These are phyloP conservation scores for Pelobates cultripes DNA, from an alignment of 2,797 vertebrate genomes.

Conservation along the genomic window DNA sequence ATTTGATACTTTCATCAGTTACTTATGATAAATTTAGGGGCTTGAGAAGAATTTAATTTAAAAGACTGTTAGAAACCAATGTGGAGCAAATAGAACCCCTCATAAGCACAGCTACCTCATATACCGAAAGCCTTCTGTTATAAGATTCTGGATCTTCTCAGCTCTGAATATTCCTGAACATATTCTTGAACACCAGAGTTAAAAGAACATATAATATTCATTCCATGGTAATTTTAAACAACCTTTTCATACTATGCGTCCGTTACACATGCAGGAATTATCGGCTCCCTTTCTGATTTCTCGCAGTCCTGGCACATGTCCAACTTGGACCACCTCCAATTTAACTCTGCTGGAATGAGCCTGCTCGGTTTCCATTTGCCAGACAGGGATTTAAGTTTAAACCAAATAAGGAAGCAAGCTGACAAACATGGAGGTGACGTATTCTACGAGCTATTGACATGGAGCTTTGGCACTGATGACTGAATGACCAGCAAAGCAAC, in stretches of 20 bases:
- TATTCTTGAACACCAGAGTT: neutral
- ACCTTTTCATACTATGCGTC: slow-evolving; percentile 13
- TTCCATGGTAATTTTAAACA: slow-evolving; percentile 17
- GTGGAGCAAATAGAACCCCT: too few species aligned
- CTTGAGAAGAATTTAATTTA: too few species aligned
- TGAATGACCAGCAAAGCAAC: slow-evolving; percentile 57
- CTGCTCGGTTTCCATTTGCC: slow-evolving; percentile 67
- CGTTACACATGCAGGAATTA: slow-evolving; percentile 28
- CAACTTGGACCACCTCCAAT: slow-evolving; percentile 70
- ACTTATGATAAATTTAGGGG: too few species aligned
- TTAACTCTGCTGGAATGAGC: slow-evolving; percentile 75
- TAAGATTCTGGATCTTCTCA: neutral
- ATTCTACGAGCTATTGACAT: slow-evolving; percentile 61
- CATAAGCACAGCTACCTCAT: neutral
- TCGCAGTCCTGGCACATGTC: slow-evolving; percentile 53
- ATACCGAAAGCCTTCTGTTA: neutral
- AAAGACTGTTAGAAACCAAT: too few species aligned
- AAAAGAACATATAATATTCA: neutral
- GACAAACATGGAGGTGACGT: slow-evolving; percentile 60
- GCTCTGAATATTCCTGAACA: neutral
- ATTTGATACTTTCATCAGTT: too few species aligned
- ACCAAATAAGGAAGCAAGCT: slow-evolving; percentile 82
- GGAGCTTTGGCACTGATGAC: slow-evolving; percentile 53
- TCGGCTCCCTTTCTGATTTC: slow-evolving; percentile 37
- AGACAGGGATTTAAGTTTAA: slow-evolving; percentile 73